Percentiles rank a stretch among this genome's conserved stretches.
Conservation (phyloP, 2,113 vertebrate species). For the Oncorhynchus gorbuscha region DNA sequence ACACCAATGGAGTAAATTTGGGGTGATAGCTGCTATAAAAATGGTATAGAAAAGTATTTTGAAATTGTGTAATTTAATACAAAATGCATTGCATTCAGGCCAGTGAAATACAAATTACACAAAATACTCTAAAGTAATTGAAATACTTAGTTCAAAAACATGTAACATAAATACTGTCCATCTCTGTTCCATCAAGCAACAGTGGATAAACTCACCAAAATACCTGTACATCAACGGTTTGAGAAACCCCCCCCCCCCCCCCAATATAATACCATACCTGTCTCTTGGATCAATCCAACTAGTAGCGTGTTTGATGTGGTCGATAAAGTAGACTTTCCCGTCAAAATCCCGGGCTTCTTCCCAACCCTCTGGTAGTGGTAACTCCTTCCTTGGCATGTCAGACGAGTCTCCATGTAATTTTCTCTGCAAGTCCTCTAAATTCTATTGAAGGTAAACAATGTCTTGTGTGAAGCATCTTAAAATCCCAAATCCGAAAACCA, state of each 20-base stretch:
- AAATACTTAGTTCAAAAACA: too few species aligned
- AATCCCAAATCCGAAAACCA: conserved; percentile 1
- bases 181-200: too few species aligned
- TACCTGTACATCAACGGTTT: background rate
- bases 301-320: conserved; percentile 88
- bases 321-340: conserved; percentile 93
- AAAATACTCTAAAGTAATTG: too few species aligned
- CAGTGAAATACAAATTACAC: too few species aligned
- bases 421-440: conserved; percentile 73
- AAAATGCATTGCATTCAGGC: too few species aligned
- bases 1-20: too few species aligned
- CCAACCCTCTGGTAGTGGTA: conserved; percentile 96
- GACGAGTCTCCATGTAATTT: conserved; percentile 77
- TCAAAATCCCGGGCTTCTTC: conserved; percentile 95
- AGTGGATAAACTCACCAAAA: too few species aligned
- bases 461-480: background rate
- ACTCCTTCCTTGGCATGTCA: conserved; percentile 92
- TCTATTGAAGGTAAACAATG: conserved; percentile 50
- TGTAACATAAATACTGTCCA: too few species aligned
- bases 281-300: conserved; percentile 97
- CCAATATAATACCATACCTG: conserved; percentile 75
- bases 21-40: too few species aligned
- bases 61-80: too few species aligned
- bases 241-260: background rate
- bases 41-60: too few species aligned